Conservation (phyloP, 2,888 invertebrate species). For the Omphaloscelis lunosa region DNA sequence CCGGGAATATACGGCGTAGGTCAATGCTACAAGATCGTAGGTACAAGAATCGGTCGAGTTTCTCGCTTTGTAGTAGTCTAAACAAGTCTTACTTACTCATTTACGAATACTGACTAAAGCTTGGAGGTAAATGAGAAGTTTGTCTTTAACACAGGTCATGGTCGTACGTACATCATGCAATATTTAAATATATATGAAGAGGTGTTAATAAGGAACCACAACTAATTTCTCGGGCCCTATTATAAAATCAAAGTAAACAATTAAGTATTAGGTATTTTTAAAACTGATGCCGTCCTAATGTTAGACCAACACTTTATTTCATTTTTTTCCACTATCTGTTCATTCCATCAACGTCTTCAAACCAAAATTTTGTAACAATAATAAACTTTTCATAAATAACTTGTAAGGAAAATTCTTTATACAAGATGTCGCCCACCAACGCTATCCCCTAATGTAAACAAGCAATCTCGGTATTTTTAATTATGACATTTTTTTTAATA, state of each 20-base stretch:
- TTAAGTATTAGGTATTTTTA: no score
- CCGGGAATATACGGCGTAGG: conserved; percentile 46
- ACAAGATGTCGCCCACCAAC: conserved; percentile 14
- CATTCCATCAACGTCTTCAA: neutral
- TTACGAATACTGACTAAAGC: conserved; percentile 3
- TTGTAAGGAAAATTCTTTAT: conserved; percentile 19
- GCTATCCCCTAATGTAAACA: conserved; percentile 46
- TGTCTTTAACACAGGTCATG: neutral
- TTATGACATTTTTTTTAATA: conserved; percentile 61
- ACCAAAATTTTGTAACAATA: neutral
- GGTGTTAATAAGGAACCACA: neutral
- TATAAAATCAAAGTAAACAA: neutral
- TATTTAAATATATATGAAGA: neutral
- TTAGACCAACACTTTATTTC: neutral
- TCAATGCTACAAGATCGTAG: conserved; percentile 37
- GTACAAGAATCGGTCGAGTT: neutral
- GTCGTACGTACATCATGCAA: neutral
- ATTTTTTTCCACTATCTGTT: neutral
- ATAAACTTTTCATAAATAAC: conserved; percentile 4
- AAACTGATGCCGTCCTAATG: neutral
- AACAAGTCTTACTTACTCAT: conserved; percentile 6
- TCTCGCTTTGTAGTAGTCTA: neutral
- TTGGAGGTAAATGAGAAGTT: neutral
- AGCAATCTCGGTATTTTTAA: conserved; percentile 58
- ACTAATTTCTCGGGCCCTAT: neutral